phyloP scores from a whole-genome alignment of 2,888 invertebrate genomes.

The Lasius platythorax region DNA sequence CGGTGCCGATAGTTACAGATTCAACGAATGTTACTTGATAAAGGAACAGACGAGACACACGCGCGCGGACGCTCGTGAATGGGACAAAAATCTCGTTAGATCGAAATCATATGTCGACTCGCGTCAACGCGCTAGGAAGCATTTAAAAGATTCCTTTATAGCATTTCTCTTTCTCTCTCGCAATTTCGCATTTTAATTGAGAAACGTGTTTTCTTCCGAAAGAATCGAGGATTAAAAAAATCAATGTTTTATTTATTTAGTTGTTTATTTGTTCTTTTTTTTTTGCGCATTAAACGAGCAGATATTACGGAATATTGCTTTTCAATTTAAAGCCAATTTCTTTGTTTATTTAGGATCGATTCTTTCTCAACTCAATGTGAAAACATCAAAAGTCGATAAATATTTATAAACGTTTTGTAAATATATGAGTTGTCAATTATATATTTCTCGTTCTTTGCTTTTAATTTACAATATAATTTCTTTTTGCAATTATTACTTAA shows the following conservation, averaged over 20 bases:
- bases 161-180: background rate
- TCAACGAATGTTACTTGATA: slow-evolving; percentile 64
- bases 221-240: background rate
- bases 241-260: background rate
- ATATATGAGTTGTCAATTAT: background rate
- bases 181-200: slow-evolving; percentile 17
- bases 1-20: slow-evolving; percentile 59
- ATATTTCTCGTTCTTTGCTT: background rate
- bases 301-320: background rate
- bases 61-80: background rate
- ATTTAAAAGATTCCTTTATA: background rate
- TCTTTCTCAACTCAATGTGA: background rate
- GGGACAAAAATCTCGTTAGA: slow-evolving; percentile 55
- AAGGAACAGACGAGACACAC: slow-evolving; percentile 38
- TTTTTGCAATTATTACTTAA: background rate
- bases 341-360: background rate
- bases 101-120: slow-evolving; percentile 60
- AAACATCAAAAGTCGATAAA: background rate
- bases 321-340: background rate
- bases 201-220: background rate
- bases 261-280: background rate
- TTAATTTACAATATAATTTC: background rate
- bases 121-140: slow-evolving; percentile 21
- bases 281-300: background rate
- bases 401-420: background rate